Percentiles rank a stretch among this genome's conserved stretches.
phyloP scores from a whole-genome alignment of 2,888 invertebrate genomes.

The Polydesmus complanatus region DNA sequence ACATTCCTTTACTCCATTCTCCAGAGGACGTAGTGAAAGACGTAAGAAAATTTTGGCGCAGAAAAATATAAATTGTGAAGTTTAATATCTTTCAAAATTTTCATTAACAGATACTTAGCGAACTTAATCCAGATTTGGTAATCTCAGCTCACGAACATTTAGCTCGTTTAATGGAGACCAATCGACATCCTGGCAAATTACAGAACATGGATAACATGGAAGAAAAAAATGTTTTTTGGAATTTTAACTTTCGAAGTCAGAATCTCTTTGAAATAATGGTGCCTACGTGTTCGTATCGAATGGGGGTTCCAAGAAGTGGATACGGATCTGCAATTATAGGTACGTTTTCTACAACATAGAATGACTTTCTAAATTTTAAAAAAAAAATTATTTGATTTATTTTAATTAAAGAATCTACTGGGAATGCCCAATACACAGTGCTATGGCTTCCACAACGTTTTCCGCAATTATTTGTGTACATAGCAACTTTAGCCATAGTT shows the following conservation, averaged over 20 bases:
- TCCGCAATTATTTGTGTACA: conserved; percentile 44
- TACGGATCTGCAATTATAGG: conserved; percentile 70
- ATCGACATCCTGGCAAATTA: conserved; percentile 11
- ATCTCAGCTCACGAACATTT: conserved; percentile 37
- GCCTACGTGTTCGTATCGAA: conserved; percentile 90
- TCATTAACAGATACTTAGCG: conserved; percentile 42
- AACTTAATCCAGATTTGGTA: conserved; percentile 47
- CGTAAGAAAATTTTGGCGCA: conserved; percentile 11
- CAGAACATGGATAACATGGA: conserved; percentile 8
- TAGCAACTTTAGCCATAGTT: conserved; percentile 22
- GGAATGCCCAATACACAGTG: conserved; percentile 44
- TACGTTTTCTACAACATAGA: no score
- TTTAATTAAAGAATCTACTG: conserved; percentile 26
- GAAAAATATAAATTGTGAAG: not conserved
- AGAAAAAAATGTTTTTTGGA: conserved; percentile 7
- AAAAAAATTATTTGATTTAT: conserved; percentile 20
- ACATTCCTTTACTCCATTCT: conserved; percentile 22
- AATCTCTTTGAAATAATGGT: conserved; percentile 62
- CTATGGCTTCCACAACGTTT: conserved; percentile 64
- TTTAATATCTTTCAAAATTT: not conserved
- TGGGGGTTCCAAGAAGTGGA: conserved; percentile 78
- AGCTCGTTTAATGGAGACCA: conserved; percentile 22
- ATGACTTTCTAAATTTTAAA: no score
- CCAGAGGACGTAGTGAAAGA: conserved; percentile 16
- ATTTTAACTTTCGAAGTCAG: conserved; percentile 9